These are phyloP conservation scores for Eidolon dupreanum DNA, from an alignment of 2,797 vertebrate species.

Conservation along the genomic window DNA sequence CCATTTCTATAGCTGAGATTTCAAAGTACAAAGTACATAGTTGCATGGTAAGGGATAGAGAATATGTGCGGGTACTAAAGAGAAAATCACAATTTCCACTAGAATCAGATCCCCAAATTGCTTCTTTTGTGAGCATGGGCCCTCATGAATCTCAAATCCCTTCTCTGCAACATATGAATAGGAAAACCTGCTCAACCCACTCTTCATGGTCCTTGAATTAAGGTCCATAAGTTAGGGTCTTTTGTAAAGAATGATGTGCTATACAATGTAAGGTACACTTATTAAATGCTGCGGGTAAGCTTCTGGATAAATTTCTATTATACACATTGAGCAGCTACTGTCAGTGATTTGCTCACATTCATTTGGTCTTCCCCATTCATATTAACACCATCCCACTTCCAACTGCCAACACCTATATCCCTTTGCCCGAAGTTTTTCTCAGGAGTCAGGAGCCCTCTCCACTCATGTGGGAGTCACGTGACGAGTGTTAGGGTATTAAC, in stretches of 20 bases:
- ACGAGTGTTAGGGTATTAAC: background rate
- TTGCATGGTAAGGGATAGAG: background rate
- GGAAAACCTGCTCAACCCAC: background rate
- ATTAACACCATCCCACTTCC: background rate
- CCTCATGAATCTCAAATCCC: background rate
- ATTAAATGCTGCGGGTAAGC: background rate
- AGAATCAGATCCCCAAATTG: background rate
- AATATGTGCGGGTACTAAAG: too few species aligned
- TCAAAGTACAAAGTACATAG: background rate
- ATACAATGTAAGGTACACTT: background rate
- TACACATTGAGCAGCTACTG: background rate
- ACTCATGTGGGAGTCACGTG: background rate
- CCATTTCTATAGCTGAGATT: background rate
- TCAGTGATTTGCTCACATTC: background rate
- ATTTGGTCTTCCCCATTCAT: background rate
- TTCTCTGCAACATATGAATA: background rate
- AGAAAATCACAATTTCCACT: background rate
- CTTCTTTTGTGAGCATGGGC: background rate
- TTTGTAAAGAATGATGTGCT: background rate
- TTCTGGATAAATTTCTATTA: background rate
- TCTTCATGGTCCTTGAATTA: background rate
- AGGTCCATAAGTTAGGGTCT: background rate
- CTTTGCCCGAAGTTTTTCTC: background rate
- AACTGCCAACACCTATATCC: background rate
- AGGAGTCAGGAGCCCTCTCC: background rate